phyloP scores from a whole-genome alignment of 2,888 invertebrate species.

The Allolobophora icterica region DNA sequence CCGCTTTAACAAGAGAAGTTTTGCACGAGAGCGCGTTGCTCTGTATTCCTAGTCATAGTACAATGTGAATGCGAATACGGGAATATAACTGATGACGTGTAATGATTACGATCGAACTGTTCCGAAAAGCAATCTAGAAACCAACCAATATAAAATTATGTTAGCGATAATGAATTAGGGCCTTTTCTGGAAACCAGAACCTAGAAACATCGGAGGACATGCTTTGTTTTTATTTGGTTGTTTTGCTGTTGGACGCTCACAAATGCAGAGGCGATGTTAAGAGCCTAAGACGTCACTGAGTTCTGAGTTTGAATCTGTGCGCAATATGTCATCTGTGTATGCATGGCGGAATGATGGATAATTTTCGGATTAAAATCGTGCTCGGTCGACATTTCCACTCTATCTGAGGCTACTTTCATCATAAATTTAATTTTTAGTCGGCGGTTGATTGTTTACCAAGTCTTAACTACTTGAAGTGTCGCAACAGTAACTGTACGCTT shows the following conservation, averaged over 20 bases:
- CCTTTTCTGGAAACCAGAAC: too few species aligned
- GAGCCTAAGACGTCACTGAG: neutral
- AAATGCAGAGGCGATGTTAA: neutral
- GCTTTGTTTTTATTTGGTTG: neutral
- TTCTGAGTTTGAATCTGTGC: neutral
- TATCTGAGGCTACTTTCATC: neutral
- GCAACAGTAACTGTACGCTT: neutral
- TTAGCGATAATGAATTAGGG: neutral
- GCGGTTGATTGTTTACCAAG: neutral
- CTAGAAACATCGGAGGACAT: too few species aligned
- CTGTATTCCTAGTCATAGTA: too few species aligned
- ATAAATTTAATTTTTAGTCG: neutral
- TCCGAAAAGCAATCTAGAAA: neutral
- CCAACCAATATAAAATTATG: neutral
- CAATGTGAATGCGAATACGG: too few species aligned
- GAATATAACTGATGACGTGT: neutral
- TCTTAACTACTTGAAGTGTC: conserved; percentile 17
- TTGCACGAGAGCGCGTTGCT: too few species aligned
- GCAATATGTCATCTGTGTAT: conserved; percentile 17
- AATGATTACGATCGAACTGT: neutral
- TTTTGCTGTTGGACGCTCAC: neutral
- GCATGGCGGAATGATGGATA: conserved; percentile 17
- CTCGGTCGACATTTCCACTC: neutral
- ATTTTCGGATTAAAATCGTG: conserved; percentile 11
- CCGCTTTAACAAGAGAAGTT: too few species aligned